These are phyloP conservation scores for Mobula birostris DNA, from an alignment of 2,113 vertebrate species.

Conservation along the genomic window DNA sequence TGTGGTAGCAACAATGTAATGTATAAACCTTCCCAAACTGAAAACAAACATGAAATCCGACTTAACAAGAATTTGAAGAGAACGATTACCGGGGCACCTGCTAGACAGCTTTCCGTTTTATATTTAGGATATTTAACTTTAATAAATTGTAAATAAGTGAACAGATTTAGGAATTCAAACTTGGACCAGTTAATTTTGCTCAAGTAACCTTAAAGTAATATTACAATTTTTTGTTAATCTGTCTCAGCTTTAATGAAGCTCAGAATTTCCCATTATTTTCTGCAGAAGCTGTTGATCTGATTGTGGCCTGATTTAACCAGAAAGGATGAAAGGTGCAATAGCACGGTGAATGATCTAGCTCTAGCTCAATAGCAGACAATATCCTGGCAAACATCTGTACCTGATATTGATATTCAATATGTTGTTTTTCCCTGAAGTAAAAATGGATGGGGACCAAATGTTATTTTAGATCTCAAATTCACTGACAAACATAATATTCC, in stretches of 20 bases:
- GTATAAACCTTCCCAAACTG: background rate
- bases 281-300: conserved; percentile 26
- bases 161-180: background rate
- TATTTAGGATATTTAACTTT: background rate
- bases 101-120: background rate
- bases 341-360: conserved; percentile 5
- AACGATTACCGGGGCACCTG: background rate
- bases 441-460: conserved; percentile 17
- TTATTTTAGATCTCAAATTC: conserved; percentile 29
- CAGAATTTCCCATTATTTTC: conserved; percentile 29
- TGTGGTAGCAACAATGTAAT: background rate
- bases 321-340: conserved; percentile 34
- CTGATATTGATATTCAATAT: conserved; percentile 36
- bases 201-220: background rate
- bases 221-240: background rate
- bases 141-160: background rate
- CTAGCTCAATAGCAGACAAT: conserved; percentile 19
- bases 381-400: conserved; percentile 31
- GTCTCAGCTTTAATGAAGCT: background rate
- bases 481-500: conserved; percentile 43
- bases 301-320: conserved; percentile 25
- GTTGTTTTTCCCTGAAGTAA: conserved; percentile 13
- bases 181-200: conserved; percentile 10
- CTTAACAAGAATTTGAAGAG: conserved; percentile 12
- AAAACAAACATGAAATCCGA: background rate